Conservation (phyloP, 35 echinoderm and acorn worm genomes). For the Stichopus chloronotus region DNA sequence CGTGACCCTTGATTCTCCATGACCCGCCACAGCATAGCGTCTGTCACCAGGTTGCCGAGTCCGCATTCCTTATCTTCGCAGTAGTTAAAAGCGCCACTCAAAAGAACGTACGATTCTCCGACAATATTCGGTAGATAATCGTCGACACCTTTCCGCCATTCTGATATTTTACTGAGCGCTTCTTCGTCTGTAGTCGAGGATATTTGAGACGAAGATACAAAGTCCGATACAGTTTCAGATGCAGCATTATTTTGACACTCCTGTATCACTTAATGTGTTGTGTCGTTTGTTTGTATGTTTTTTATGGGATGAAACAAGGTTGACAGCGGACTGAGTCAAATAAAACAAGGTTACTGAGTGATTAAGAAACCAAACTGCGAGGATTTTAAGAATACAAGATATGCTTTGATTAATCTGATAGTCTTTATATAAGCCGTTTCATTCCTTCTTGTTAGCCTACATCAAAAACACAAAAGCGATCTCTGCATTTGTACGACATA, state of each 20-base stretch:
- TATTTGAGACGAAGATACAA: neutral
- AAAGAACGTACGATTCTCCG: constrained; percentile 53
- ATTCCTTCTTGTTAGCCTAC: too few species aligned
- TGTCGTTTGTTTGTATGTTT: too few species aligned
- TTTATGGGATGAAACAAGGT: too few species aligned
- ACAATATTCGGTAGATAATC: constrained; percentile 35
- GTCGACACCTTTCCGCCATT: neutral
- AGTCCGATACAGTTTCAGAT: neutral
- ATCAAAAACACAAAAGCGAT: too few species aligned
- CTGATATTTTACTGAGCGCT: neutral
- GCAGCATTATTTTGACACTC: neutral
- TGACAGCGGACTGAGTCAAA: too few species aligned
- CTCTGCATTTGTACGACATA: too few species aligned
- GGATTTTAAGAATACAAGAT: too few species aligned
- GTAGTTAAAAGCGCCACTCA: neutral
- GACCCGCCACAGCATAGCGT: constrained; percentile 53
- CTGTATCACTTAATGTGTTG: too few species aligned
- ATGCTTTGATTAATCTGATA: too few species aligned
- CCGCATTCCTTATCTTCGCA: constrained; percentile 59
- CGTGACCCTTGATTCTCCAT: neutral
- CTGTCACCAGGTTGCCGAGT: constrained; percentile 66
- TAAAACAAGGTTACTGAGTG: too few species aligned
- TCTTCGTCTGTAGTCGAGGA: neutral
- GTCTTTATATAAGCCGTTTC: too few species aligned
- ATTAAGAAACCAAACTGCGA: too few species aligned